Conservation (phyloP, 2,888 invertebrate species). For the Drosophila pseudotakahashii region DNA sequence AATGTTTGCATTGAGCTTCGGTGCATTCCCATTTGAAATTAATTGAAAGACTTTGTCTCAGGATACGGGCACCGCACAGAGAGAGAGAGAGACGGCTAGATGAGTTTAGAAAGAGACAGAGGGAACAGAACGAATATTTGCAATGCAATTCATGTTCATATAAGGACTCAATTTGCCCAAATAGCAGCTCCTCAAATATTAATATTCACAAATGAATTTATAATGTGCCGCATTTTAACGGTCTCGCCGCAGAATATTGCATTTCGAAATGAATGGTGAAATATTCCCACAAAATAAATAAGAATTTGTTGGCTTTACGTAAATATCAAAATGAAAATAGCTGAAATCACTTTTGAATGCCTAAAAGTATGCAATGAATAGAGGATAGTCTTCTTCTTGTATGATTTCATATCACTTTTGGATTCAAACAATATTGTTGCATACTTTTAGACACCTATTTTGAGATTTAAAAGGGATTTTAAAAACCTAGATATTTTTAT, state of each 20-base stretch:
- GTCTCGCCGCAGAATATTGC: neutral
- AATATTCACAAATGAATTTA: constrained; percentile 22
- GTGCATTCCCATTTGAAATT: constrained; percentile 45
- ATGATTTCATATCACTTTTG: too few species aligned
- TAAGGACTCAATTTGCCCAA: constrained; percentile 23
- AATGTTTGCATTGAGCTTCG: constrained; percentile 52
- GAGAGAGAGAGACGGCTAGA: neutral
- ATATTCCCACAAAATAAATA: neutral
- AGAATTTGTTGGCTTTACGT: neutral
- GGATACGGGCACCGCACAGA: neutral
- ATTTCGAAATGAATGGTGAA: neutral
- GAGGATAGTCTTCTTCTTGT: too few species aligned
- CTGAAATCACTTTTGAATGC: too few species aligned
- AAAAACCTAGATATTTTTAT: neutral
- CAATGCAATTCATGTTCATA: constrained; percentile 5
- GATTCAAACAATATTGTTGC: too few species aligned
- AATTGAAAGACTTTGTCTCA: constrained; percentile 43
- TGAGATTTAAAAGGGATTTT: neutral
- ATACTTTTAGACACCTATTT: too few species aligned
- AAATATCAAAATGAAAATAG: neutral
- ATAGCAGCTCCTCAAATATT: constrained; percentile 27
- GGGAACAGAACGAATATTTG: constrained; percentile 16
- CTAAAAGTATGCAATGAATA: too few species aligned
- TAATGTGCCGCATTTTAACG: constrained; percentile 13
- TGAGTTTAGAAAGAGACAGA: constrained; percentile 2